Evolutionary conservation across 2,888 invertebrate genomes (phyloP).

Genomic region (Limnephilus rhombicus): DNA sequence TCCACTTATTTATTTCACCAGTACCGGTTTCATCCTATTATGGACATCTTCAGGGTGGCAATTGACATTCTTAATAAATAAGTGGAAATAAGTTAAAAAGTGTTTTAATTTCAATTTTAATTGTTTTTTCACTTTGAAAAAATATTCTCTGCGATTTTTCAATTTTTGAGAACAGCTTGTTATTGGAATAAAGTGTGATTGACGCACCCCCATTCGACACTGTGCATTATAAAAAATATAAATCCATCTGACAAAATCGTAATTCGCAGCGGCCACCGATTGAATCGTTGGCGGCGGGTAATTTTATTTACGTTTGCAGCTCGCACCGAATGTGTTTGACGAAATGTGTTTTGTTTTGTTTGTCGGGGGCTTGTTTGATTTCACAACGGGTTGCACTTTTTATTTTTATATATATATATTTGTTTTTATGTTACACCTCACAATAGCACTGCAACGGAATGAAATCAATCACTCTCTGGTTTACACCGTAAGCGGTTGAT

Average conservation of each 20-base stretch:
- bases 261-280: background rate
- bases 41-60: no score
- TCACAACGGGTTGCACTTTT: background rate
- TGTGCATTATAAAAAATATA: background rate
- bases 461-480: background rate
- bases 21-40: no score
- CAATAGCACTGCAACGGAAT: background rate
- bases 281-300: slow-evolving; percentile 8
- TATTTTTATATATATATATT: no score
- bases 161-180: background rate
- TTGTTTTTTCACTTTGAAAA: no score
- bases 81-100: no score
- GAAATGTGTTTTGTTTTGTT: background rate
- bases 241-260: background rate
- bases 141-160: background rate
- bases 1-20: no score
- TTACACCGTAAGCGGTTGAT: background rate
- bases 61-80: no score
- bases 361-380: background rate
- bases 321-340: background rate
- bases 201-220: background rate
- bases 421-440: no score
- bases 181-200: background rate
- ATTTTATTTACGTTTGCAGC: slow-evolving; percentile 17
- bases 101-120: no score